A percentile compares a stretch with the other conserved stretches of the same genome.
phyloP scores from a whole-genome alignment of 2,797 vertebrate genomes.

The Acrocephalus scirpaceus region DNA sequence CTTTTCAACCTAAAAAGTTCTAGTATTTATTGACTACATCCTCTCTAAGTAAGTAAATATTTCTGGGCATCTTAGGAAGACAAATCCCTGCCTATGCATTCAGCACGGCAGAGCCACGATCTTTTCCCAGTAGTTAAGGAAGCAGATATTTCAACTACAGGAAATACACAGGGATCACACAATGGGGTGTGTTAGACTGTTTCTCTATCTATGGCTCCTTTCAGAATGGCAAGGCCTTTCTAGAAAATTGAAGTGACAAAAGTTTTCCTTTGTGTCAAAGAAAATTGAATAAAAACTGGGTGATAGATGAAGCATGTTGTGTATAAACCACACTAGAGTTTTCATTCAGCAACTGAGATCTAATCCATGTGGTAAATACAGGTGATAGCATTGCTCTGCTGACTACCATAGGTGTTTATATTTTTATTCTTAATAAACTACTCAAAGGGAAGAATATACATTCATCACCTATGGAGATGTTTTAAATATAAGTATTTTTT shows the following conservation, averaged over 20 bases:
- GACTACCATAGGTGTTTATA: background rate
- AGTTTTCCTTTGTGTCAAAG: background rate
- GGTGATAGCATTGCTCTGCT: background rate
- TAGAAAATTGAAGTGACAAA: background rate
- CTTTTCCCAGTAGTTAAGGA: background rate
- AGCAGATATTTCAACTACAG: background rate
- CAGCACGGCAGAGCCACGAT: background rate
- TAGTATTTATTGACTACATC: background rate
- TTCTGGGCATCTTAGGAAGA: background rate
- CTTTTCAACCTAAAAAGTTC: background rate
- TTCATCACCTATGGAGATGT: background rate
- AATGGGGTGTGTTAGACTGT: rapidly evolving
- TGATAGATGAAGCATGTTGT: background rate
- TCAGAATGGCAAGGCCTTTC: background rate
- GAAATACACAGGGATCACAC: background rate
- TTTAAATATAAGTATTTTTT: background rate
- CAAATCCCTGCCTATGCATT: background rate
- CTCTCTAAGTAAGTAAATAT: background rate
- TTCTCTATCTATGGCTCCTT: background rate
- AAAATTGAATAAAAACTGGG: background rate
- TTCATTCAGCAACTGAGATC: background rate
- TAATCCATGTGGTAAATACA: background rate
- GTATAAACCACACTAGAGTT: background rate
- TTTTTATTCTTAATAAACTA: background rate
- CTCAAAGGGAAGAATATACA: background rate